A percentile compares a stretch with the other conserved stretches of the same genome.
phyloP scores from a whole-genome alignment of 1,140 invertebrate species.

The Subanguina moxae region DNA sequence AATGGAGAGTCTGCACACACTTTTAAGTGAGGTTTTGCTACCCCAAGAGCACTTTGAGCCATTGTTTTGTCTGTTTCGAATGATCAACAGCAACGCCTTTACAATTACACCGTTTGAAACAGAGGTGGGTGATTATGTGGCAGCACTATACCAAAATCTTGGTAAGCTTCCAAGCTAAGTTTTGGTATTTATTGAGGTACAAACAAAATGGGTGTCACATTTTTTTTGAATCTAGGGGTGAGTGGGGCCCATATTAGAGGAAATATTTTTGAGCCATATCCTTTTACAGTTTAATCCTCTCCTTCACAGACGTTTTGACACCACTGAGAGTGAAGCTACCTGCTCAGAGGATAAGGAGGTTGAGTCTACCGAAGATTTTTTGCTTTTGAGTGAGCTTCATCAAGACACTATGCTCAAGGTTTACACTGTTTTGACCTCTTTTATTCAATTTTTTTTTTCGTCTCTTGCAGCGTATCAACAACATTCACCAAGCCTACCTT shows the following conservation, averaged over 20 bases:
- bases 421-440: neutral
- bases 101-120: constrained; percentile 29
- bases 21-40: constrained; percentile 16
- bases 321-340: constrained; percentile 11
- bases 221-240: too few relatives aligned
- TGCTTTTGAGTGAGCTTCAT: neutral
- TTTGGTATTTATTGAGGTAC: neutral
- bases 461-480: neutral
- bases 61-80: constrained; percentile 23
- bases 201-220: too few relatives aligned
- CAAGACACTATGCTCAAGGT: neutral
- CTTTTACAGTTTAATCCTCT: constrained; percentile 25
- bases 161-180: too few relatives aligned
- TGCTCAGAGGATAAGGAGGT: neutral
- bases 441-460: too few relatives aligned
- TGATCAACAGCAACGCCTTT: constrained; percentile 27
- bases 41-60: constrained; percentile 21
- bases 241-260: too few relatives aligned
- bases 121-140: constrained; percentile 29
- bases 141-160: too few relatives aligned
- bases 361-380: neutral
- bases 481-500: neutral
- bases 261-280: too few relatives aligned
- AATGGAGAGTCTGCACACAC: constrained; percentile 21
- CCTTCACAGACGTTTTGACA: constrained; percentile 22